A percentile compares a stretch with the other conserved stretches of the same genome.
Evolutionary conservation across 2,888 invertebrate genomes (phyloP).

Genomic region (Scaptomyza caliginosa): DNA sequence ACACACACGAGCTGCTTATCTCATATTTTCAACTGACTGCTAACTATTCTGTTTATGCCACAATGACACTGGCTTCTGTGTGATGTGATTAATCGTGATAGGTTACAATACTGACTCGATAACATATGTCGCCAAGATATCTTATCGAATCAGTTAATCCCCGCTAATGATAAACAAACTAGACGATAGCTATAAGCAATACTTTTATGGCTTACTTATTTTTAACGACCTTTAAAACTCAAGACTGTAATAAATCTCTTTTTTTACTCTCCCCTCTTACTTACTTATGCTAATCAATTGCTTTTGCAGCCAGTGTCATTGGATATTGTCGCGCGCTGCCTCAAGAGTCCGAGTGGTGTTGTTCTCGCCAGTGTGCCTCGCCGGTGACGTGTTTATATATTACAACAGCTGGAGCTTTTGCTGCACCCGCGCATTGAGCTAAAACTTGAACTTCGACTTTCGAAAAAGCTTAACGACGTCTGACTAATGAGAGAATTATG

Average conservation of each 20-base stretch:
- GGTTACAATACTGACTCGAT: no score
- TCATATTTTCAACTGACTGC: constrained; percentile 51
- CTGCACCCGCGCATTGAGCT: constrained; percentile 58
- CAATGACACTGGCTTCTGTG: constrained; percentile 34
- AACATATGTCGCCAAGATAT: no score
- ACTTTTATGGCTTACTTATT: background rate
- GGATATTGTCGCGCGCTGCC: background rate
- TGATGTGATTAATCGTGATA: constrained; percentile 3
- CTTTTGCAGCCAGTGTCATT: constrained; percentile 32
- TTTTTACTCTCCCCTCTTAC: background rate
- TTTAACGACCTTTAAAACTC: no score
- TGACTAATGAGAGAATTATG: constrained; percentile 78
- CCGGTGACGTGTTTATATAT: constrained; percentile 38
- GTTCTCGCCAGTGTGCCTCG: constrained; percentile 13
- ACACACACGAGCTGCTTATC: constrained; percentile 45
- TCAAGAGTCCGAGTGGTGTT: constrained; percentile 6
- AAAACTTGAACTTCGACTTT: constrained; percentile 76
- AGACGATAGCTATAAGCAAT: background rate
- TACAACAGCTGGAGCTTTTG: constrained; percentile 22
- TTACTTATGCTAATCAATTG: background rate
- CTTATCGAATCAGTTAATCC: background rate
- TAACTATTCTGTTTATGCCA: constrained; percentile 53
- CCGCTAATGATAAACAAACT: background rate
- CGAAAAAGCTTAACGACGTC: constrained; percentile 53
- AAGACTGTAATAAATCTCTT: background rate